phyloP scores from a whole-genome alignment of 2,113 vertebrate species.

The Triplophysa tibetana region DNA sequence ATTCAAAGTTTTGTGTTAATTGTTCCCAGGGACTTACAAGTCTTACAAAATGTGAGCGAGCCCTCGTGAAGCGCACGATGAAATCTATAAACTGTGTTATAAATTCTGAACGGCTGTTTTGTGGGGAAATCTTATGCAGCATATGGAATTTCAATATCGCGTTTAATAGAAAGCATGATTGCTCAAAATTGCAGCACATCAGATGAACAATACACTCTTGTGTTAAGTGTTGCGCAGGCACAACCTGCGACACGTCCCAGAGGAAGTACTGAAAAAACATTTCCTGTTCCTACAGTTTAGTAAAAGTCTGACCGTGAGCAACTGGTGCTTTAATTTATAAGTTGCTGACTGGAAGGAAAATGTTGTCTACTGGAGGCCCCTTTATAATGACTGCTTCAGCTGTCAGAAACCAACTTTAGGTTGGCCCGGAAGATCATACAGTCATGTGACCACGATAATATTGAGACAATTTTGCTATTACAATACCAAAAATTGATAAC shows the following conservation, averaged over 20 bases:
- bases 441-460: too few relatives aligned
- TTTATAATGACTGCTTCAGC: slow-evolving; percentile 25
- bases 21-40: background rate
- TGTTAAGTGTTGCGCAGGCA: background rate
- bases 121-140: background rate
- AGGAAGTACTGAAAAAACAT: slow-evolving; percentile 43
- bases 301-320: slow-evolving; percentile 7
- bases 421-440: too few relatives aligned
- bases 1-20: background rate
- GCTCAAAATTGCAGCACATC: background rate
- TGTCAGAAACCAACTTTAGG: slow-evolving; percentile 27
- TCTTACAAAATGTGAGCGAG: background rate
- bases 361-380: slow-evolving; percentile 36
- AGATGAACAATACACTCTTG: background rate
- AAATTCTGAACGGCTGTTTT: background rate
- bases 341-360: slow-evolving; percentile 45
- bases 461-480: too few relatives aligned
- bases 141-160: background rate
- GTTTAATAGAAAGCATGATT: background rate
- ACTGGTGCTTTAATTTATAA: slow-evolving; percentile 24
- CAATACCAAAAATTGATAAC: too few relatives aligned
- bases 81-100: slow-evolving; percentile 4
- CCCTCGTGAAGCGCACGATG: background rate
- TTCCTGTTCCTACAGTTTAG: slow-evolving; percentile 28
- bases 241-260: background rate